A percentile compares a stretch with the other conserved stretches of the same genome.
Conservation (phyloP, 2,888 invertebrate genomes). For the Nemapogon koenigi region DNA sequence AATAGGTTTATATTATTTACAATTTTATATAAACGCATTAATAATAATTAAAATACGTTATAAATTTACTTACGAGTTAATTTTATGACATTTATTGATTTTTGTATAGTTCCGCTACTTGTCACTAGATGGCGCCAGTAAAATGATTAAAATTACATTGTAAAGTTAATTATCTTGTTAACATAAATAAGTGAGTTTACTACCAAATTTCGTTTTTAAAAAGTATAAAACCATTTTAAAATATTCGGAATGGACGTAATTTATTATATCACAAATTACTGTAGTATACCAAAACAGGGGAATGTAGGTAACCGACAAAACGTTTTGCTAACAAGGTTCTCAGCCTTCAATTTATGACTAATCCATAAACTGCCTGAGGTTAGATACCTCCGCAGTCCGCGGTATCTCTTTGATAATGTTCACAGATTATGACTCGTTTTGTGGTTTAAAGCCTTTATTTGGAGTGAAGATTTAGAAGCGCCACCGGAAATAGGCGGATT, state of each 20-base stretch:
- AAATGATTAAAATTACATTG: neutral
- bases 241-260: slow-evolving; percentile 1
- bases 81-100: slow-evolving; percentile 2
- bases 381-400: slow-evolving; percentile 22
- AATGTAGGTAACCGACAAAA: slow-evolving; percentile 2
- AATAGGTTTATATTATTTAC: too few relatives aligned
- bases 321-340: slow-evolving; percentile 14
- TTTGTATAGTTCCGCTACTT: slow-evolving; percentile 33
- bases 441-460: slow-evolving; percentile 4
- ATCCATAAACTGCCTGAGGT: slow-evolving; percentile 19
- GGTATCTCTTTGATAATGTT: slow-evolving; percentile 26
- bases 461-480: slow-evolving; percentile 22
- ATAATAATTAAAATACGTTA: too few relatives aligned
- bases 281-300: slow-evolving; percentile 1
- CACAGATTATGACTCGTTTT: slow-evolving; percentile 3
- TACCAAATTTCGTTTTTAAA: too few relatives aligned
- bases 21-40: too few relatives aligned
- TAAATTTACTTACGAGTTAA: too few relatives aligned
- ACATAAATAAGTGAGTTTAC: too few relatives aligned
- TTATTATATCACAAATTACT: slow-evolving; percentile 3
- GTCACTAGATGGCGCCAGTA: slow-evolving; percentile 36
- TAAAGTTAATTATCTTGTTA: too few relatives aligned
- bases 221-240: too few relatives aligned
- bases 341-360: slow-evolving; percentile 25
- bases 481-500: slow-evolving; percentile 45